Conservation (phyloP, 2,113 vertebrate genomes). For the Uropsilus gracilis region DNA sequence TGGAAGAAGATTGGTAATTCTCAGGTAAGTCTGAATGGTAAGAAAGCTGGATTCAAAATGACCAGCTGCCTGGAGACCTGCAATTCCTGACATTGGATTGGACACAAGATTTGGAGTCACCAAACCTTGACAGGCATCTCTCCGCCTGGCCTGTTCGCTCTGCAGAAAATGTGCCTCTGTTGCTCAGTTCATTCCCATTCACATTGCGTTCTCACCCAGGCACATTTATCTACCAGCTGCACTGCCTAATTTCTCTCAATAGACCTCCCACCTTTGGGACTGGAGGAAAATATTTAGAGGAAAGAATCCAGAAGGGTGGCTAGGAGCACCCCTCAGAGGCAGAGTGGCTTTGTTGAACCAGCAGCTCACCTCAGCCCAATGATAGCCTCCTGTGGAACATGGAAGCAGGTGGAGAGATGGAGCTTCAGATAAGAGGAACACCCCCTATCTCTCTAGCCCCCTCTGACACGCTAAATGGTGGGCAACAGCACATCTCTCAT, state of each 20-base stretch:
- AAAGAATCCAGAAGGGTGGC: not conserved
- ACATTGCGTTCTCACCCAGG: not conserved
- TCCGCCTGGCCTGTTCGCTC: not conserved
- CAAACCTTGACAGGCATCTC: not conserved
- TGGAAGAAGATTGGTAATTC: not conserved
- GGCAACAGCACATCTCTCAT: too few relatives aligned
- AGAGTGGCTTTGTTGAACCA: not conserved
- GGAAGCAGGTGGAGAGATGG: too few relatives aligned
- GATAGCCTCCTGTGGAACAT: too few relatives aligned
- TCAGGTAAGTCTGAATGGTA: not conserved
- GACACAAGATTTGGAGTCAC: not conserved
- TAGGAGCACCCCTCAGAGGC: not conserved
- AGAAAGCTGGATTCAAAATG: not conserved
- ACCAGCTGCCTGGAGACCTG: not conserved
- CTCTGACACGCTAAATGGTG: too few relatives aligned
- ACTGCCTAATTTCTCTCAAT: not conserved
- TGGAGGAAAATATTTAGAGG: not conserved
- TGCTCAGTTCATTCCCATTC: not conserved
- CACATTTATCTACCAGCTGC: not conserved
- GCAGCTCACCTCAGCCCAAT: not conserved
- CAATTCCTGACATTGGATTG: not conserved
- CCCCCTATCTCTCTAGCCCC: too few relatives aligned
- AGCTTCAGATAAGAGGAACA: too few relatives aligned
- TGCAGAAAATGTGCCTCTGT: not conserved
- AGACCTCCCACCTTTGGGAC: not conserved